Evolutionary conservation across 2,888 invertebrate species (phyloP).

Genomic region (Hirtodrosophila alboralis): DNA sequence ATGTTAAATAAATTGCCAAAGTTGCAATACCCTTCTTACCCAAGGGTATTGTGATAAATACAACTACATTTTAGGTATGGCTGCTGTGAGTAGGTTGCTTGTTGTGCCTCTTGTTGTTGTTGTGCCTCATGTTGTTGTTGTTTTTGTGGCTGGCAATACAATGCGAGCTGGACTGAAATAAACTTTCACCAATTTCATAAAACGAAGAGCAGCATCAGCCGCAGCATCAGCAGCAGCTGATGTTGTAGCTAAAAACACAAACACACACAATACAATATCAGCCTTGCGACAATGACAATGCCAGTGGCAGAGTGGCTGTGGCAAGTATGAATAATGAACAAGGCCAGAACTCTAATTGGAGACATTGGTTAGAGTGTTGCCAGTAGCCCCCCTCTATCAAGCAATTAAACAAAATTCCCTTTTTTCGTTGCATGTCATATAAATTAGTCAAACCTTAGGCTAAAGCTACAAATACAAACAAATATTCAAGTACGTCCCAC

Average conservation of each 20-base stretch:
- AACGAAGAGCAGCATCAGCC: slow-evolving; percentile 49
- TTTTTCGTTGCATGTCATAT: slow-evolving; percentile 51
- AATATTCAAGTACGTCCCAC: slow-evolving; percentile 28
- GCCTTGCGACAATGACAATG: background rate
- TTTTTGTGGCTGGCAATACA: slow-evolving; percentile 62
- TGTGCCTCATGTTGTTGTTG: too few species aligned
- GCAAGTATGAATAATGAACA: slow-evolving; percentile 31
- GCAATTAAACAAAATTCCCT: slow-evolving; percentile 29
- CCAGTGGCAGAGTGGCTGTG: slow-evolving; percentile 19
- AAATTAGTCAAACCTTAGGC: slow-evolving; percentile 56
- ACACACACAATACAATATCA: too few species aligned
- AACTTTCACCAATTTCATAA: slow-evolving; percentile 80
- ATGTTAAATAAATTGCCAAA: background rate
- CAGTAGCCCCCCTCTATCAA: slow-evolving; percentile 4
- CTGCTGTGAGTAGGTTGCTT: slow-evolving; percentile 61
- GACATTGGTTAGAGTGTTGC: too few species aligned
- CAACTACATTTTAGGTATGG: slow-evolving; percentile 24
- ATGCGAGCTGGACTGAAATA: slow-evolving; percentile 63
- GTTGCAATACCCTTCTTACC: background rate
- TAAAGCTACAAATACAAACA: slow-evolving; percentile 31
- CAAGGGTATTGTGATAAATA: slow-evolving; percentile 28
- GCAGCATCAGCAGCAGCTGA: too few species aligned
- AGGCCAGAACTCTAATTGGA: slow-evolving; percentile 19
- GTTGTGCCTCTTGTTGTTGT: slow-evolving; percentile 25
- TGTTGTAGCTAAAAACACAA: slow-evolving; percentile 7